phyloP scores from a whole-genome alignment of 2,113 vertebrate genomes.

The Bubo bubo region DNA sequence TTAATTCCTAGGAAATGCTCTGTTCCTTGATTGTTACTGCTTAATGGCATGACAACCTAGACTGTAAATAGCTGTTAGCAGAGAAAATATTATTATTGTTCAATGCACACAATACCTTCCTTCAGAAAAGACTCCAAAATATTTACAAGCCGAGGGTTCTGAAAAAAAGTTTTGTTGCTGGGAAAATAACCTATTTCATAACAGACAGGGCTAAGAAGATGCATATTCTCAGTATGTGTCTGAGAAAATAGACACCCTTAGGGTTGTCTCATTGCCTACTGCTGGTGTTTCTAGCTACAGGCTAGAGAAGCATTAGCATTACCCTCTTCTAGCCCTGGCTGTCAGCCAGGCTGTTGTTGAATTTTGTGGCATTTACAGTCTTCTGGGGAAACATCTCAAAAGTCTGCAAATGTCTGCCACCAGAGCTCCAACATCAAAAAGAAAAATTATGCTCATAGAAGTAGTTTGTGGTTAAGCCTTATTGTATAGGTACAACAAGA shows the following conservation, averaged over 20 bases:
- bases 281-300: neutral
- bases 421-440: neutral
- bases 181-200: neutral
- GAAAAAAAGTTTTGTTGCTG: neutral
- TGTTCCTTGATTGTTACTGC: constrained; percentile 41
- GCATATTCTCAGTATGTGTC: neutral
- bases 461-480: neutral
- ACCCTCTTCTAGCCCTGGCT: neutral
- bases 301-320: neutral
- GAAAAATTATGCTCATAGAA: neutral
- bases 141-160: neutral
- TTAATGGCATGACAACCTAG: constrained; percentile 23
- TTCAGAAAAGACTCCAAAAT: neutral
- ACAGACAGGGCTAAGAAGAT: neutral
- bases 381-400: neutral
- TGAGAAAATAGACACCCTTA: neutral
- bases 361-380: neutral
- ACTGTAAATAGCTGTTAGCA: constrained; percentile 17
- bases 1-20: constrained; percentile 64
- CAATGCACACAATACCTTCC: neutral
- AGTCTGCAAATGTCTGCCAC: neutral
- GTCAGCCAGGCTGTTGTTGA: neutral
- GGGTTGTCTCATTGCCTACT: neutral
- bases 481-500: neutral
- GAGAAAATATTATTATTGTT: constrained; percentile 14